A percentile compares a stretch with the other conserved stretches of the same genome.
These are phyloP conservation scores for Erinaceus europaeus DNA, from an alignment of 2,113 vertebrate genomes.

Conservation along the genomic window DNA sequence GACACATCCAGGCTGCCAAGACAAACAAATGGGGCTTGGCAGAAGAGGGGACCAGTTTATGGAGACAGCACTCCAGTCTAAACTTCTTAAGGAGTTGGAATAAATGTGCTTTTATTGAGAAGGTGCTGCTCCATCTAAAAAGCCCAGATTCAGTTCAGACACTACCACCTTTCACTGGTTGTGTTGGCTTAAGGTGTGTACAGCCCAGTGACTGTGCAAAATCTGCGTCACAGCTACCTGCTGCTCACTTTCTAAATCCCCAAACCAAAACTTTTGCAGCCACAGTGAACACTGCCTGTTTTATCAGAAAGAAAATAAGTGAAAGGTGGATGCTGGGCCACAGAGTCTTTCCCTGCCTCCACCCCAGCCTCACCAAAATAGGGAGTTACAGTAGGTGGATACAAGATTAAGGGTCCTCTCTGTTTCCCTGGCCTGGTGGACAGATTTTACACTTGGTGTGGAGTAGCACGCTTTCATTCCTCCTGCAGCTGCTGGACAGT, in stretches of 20 bases:
- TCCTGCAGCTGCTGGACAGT: not conserved
- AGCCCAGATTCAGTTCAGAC: constrained; percentile 86
- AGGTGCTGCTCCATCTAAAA: constrained; percentile 84
- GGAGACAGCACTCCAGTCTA: constrained; percentile 92
- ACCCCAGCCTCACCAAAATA: constrained; percentile 37
- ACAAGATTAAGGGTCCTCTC: constrained; percentile 19
- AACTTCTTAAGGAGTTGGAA: constrained; percentile 91
- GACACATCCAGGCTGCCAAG: constrained; percentile 91
- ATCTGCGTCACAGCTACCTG: constrained; percentile 95
- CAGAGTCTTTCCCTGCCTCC: constrained; percentile 45
- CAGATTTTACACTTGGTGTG: constrained; percentile 2
- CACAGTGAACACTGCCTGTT: constrained; percentile 76
- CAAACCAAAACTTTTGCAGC: constrained; percentile 60
- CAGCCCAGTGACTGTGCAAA: constrained; percentile 86
- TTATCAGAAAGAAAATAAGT: constrained; percentile 75
- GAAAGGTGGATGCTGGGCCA: constrained; percentile 58
- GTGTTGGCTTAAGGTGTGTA: constrained; percentile 94
- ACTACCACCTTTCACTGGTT: constrained; percentile 93
- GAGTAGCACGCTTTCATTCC: not conserved
- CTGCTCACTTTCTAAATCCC: constrained; percentile 73
- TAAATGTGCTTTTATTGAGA: constrained; percentile 88
- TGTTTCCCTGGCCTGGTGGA: not conserved
- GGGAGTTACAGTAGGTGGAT: not conserved
- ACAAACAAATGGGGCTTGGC: constrained; percentile 92
- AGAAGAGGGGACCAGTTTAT: constrained; percentile 85